Evolutionary conservation across 2,797 vertebrate genomes (phyloP).

Genomic region (Pangasius sanitwongsei): DNA sequence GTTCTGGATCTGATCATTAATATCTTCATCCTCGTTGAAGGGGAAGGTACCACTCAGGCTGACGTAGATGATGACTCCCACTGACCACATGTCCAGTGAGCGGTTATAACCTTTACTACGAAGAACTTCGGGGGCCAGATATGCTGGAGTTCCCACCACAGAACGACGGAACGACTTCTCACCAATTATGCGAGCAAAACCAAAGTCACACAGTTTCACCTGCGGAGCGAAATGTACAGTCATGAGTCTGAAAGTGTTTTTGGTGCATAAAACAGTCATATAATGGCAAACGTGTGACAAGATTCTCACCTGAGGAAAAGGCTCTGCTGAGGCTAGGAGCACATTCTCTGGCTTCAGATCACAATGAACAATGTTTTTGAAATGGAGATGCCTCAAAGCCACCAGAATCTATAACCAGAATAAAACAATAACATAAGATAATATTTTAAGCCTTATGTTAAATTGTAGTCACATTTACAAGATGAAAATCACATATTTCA

Average conservation of each 20-base stretch:
- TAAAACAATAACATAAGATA: slow-evolving; percentile 11
- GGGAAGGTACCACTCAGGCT: slow-evolving; percentile 97
- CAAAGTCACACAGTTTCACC: slow-evolving; percentile 98
- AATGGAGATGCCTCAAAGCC: slow-evolving; percentile 96
- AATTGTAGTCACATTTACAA: slow-evolving; percentile 8
- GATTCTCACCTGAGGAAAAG: slow-evolving; percentile 88
- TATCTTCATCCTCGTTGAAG: slow-evolving; percentile 97
- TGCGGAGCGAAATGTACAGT: slow-evolving; percentile 60
- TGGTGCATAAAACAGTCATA: not conserved
- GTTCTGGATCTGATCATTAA: slow-evolving; percentile 98
- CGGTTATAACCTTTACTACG: slow-evolving; percentile 98
- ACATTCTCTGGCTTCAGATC: slow-evolving; percentile 98
- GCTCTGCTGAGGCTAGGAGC: slow-evolving; percentile 93
- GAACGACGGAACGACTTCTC: slow-evolving; percentile 98
- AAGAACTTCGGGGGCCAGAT: slow-evolving; percentile 93
- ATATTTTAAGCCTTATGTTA: slow-evolving; percentile 32
- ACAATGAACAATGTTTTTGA: slow-evolving; percentile 99
- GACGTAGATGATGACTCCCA: slow-evolving; percentile 95
- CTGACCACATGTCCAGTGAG: slow-evolving; percentile 98
- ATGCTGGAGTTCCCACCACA: slow-evolving; percentile 94
- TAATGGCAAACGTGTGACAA: not conserved
- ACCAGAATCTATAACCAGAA: slow-evolving; percentile 85
- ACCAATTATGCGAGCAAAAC: slow-evolving; percentile 97
- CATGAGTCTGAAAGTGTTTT: not conserved
- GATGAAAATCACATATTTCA: not conserved